Conservation (phyloP, 2,113 vertebrate species). For the Cyanoderma ruficeps region DNA sequence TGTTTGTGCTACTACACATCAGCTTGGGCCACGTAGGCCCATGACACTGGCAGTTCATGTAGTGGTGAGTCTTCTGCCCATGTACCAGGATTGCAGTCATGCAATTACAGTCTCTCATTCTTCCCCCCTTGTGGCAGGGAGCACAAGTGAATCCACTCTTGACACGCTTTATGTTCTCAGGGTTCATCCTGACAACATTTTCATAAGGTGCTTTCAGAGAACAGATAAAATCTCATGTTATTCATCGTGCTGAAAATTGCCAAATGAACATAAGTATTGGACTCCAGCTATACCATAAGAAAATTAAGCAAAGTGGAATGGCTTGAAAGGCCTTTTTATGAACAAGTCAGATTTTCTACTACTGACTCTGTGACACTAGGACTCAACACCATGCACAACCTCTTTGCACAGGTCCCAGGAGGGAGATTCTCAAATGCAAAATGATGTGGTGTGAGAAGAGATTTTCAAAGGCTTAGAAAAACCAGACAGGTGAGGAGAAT, state of each 20-base stretch:
- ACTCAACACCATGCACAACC: not conserved
- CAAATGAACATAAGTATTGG: not conserved
- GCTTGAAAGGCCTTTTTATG: not conserved
- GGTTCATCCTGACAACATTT: not conserved
- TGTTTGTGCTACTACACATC: not conserved
- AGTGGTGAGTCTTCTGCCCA: not conserved
- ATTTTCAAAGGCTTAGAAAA: conserved; percentile 13
- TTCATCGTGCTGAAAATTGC: not conserved
- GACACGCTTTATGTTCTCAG: not conserved
- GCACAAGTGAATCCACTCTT: not conserved
- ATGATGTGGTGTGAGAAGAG: not conserved
- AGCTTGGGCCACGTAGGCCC: not conserved
- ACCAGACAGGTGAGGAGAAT: not conserved
- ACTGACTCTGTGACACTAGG: not conserved
- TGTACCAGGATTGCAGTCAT: not conserved
- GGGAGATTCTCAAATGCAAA: not conserved
- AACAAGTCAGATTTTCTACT: not conserved
- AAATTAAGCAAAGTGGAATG: not conserved
- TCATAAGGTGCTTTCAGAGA: not conserved
- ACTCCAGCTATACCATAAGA: not conserved
- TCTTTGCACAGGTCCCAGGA: not conserved
- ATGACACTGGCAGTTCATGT: not conserved
- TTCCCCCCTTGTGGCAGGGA: not conserved
- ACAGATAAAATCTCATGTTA: not conserved
- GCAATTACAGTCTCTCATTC: not conserved